Evolutionary conservation across 2,888 invertebrate species (phyloP), one percentile per base, ranked within the genome.

Genomic region (Tetanocera ferruginea): DNA sequence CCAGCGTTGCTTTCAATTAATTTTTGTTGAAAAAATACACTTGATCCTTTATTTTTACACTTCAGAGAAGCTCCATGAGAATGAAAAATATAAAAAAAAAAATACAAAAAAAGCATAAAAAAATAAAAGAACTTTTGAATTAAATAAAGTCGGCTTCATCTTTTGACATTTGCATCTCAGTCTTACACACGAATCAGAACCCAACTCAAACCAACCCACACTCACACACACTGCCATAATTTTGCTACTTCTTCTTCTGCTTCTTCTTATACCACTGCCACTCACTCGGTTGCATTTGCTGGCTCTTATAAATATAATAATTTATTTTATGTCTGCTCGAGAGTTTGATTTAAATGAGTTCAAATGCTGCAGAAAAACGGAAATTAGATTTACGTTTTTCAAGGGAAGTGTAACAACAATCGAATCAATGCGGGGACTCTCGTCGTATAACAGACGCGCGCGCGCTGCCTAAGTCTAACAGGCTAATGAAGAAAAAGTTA

Each of bases 301-400:
- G 23, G 23, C 57, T 31, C 34, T 23, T 23, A 60, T 52, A 52
- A 75, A 52, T 31, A 52, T 66, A 34, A 28, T 51, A 75, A 55
- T 60, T 66, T 67, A 62, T 34, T 75, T 75, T 75, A 37, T 37
- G 75, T 55, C 62, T 67, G 75, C 67, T 66, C 55, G 25, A 75
- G 55, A 78, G 77, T 81, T 80, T 80, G 72, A 81, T 81, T 81
- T 80, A 79, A 79, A 82, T 80, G 80, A 81, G 78, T 82, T 82
- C 80, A 81, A 82, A 81, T 79, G 79, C 81, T 80, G 77, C 77
- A 81, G 78, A 78, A 81, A 78, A 81, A 78, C 82, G 81, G 80
- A 83, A 83, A 82, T 83, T 82, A 81, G 79, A 81, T 83, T 80
- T 83, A 79, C 79, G 70, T 78, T 80, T 81, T 78, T 62, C 34